These are phyloP conservation scores for Cheilosia pagana DNA, from an alignment of 2,888 invertebrate species.

Conservation along the genomic window DNA sequence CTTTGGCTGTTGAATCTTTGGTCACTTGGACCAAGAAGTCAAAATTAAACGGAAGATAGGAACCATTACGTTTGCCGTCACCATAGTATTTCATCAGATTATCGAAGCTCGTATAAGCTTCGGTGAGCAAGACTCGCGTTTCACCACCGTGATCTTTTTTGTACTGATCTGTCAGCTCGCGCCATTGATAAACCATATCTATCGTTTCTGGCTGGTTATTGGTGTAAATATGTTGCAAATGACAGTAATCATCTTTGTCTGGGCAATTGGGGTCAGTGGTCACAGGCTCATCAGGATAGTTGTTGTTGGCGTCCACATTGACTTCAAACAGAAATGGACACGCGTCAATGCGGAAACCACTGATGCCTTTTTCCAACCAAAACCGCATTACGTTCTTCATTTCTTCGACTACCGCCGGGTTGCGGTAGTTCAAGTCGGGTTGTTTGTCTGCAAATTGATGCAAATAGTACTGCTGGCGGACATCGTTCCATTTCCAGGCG, in stretches of 20 bases:
- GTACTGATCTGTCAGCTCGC: constrained; percentile 86
- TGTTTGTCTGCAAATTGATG: constrained; percentile 87
- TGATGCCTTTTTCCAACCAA: constrained; percentile 87
- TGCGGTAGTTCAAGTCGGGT: constrained; percentile 88
- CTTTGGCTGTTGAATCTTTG: constrained; percentile 83
- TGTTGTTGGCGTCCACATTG: constrained; percentile 74
- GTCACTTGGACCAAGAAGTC: constrained; percentile 84
- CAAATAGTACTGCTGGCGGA: constrained; percentile 86
- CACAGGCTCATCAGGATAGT: constrained; percentile 83
- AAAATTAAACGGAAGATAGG: constrained; percentile 88
- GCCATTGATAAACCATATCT: constrained; percentile 88
- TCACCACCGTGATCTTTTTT: constrained; percentile 82
- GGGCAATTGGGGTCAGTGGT: constrained; percentile 81
- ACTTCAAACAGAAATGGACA: constrained; percentile 81
- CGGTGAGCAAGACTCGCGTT: constrained; percentile 85
- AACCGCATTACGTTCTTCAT: constrained; percentile 86
- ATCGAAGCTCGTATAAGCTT: constrained; percentile 85
- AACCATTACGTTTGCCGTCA: constrained; percentile 83
- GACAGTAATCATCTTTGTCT: constrained; percentile 84
- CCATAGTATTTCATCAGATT: constrained; percentile 86
- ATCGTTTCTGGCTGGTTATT: constrained; percentile 85
- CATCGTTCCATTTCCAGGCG: constrained; percentile 86
- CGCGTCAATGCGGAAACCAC: constrained; percentile 86
- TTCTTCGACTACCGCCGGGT: constrained; percentile 83
- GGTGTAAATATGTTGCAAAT: constrained; percentile 87